Base-by-base conservation (phyloP, 1,140 invertebrate species). In the Choristoneura fumiferana region DNA sequence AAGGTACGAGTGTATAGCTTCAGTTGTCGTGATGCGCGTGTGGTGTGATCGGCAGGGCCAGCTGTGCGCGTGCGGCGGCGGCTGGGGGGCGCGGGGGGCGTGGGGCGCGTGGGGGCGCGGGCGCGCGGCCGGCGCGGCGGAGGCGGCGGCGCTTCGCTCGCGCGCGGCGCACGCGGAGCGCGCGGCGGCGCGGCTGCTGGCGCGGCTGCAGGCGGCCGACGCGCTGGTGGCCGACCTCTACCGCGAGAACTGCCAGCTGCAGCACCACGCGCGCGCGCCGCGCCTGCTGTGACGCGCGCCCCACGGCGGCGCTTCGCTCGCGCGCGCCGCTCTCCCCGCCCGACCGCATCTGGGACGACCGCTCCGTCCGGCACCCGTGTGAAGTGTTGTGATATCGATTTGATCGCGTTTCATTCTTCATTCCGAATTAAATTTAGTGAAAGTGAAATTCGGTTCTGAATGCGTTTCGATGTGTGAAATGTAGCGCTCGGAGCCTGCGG, bases 211-310 rank as follows among this genome's bases (percentile, higher is more conserved):
- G n/a, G 92, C 91, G 69, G 91, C 94, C 34, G 95, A 96, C 82
- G 81, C 95, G 63, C 83, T 95, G 4, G 93, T 95, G 0, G 95
- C 95, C 81, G 94, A 95, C 79, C 86, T 96, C 13, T 96, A 94
- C 74, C 91, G 95, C n/a, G 95, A 96, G 83, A 96, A 95, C 89
- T 93, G 94, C 18, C 92, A 93, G 78, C 84, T 95, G 58, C 91
- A 92, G 61, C 76, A 77, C 65, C 39, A 18, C 15, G 1, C 0
- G 37, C 33, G 33, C 29, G 14, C 12, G 13, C 65, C 69, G 45
- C 66, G 62, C 63, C 65, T 67, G 29, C 67, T 74, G 59, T 71
- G 76, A 71, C 73, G 15, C 45, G 68, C 71, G 14, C 36, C 13
- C 38, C 29, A 9, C 49, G 40, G 36, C 59, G 5, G 43, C 58